phyloP scores from a whole-genome alignment of 35 echinoderm and acorn worm genomes.

The Diadema setosum region DNA sequence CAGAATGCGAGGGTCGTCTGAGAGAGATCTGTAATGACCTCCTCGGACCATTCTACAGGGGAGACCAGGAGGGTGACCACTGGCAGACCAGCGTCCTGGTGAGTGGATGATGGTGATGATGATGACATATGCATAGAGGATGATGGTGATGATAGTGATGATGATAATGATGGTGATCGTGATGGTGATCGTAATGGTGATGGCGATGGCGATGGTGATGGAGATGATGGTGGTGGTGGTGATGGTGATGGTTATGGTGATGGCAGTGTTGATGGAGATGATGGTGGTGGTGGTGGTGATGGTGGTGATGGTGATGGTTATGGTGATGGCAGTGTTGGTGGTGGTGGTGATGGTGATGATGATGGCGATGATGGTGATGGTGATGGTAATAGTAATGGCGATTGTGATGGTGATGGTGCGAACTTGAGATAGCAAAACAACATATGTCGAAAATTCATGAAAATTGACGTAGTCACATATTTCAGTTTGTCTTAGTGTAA shows the following conservation, averaged over 20 bases:
- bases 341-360: background rate
- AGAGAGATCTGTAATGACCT: conserved; percentile 85
- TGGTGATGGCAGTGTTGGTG: background rate
- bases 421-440: no score
- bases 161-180: background rate
- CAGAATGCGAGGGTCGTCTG: conserved; percentile 78
- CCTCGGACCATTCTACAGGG: conserved; percentile 77
- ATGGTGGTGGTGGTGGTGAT: background rate
- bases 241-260: background rate
- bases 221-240: background rate
- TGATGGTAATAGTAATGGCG: no score
- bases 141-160: background rate
- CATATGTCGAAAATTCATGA: no score
- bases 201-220: background rate
- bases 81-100: conserved; percentile 85
- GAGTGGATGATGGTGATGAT: conserved; percentile 25
- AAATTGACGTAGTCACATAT: no score
- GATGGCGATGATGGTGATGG: background rate
- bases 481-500: no score
- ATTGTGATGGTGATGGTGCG: no score
- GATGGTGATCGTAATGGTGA: background rate
- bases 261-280: background rate
- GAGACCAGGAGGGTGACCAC: conserved; percentile 17
- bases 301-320: conserved; percentile 13
- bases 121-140: conserved; percentile 12